Conservation (phyloP, 2,888 invertebrate species). For the Heteropelma amictum region DNA sequence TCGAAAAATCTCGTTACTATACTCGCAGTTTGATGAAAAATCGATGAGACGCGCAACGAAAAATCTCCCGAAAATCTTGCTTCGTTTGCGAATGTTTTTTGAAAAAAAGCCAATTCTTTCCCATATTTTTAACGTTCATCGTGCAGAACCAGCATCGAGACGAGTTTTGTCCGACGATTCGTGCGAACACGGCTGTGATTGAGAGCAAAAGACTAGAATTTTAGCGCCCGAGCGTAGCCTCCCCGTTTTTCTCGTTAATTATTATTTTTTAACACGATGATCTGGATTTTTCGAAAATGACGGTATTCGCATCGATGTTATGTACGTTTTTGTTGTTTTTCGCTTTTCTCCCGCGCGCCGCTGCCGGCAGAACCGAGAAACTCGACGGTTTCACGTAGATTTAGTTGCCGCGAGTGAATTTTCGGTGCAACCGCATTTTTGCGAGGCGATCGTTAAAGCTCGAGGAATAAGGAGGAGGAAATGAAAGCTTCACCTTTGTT, state of each 20-base stretch:
- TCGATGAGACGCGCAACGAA: conserved; percentile 35
- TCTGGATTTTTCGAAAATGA: too few relatives aligned
- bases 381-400: background rate
- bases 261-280: conserved; percentile 25
- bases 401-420: conserved; percentile 4
- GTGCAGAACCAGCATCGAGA: conserved; percentile 27
- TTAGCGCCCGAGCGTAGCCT: conserved; percentile 29
- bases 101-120: too few relatives aligned
- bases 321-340: too few relatives aligned
- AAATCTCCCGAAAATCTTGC: too few relatives aligned
- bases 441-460: conserved; percentile 2
- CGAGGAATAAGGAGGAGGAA: conserved; percentile 5
- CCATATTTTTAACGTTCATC: too few relatives aligned
- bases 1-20: conserved; percentile 22
- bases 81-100: background rate
- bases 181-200: conserved; percentile 67
- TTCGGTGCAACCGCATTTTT: conserved; percentile 40
- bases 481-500: conserved; percentile 58
- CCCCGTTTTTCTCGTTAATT: background rate
- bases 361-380: conserved; percentile 4
- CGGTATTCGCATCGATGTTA: too few relatives aligned
- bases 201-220: conserved; percentile 69
- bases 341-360: too few relatives aligned
- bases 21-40: conserved; percentile 35
- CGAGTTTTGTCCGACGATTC: conserved; percentile 34